phyloP scores from a whole-genome alignment of 2,797 vertebrate species.

The Chiroxiphia lanceolata region DNA sequence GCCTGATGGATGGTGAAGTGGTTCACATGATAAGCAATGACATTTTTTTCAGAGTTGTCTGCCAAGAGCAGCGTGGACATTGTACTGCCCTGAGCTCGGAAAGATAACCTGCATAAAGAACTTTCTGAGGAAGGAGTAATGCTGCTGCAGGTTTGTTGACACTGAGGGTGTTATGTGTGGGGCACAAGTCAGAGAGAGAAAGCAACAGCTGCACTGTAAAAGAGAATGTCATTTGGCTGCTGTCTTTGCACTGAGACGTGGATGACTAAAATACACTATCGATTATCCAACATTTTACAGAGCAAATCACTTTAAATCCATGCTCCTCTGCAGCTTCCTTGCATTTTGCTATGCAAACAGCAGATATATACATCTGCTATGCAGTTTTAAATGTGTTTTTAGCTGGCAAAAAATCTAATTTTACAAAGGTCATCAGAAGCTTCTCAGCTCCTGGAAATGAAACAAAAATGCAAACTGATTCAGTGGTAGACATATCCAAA shows the following conservation, averaged over 20 bases:
- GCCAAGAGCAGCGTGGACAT: rapidly evolving
- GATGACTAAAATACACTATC: not conserved
- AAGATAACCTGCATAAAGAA: not conserved
- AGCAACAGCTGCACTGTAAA: not conserved
- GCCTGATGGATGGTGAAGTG: not conserved
- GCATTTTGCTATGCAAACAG: not conserved
- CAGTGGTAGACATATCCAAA: not conserved
- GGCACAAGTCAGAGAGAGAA: not conserved
- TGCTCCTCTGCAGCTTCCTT: not conserved
- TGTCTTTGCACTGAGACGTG: not conserved
- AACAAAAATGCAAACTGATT: not conserved
- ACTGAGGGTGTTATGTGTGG: not conserved
- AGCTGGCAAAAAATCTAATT: not conserved
- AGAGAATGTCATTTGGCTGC: not conserved
- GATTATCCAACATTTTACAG: not conserved
- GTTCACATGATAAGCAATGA: not conserved
- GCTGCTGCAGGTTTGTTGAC: not conserved
- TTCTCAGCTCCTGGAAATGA: not conserved
- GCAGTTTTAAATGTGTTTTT: not conserved
- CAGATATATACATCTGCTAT: not conserved
- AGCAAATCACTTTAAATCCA: not conserved
- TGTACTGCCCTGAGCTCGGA: not conserved
- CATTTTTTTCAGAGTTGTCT: not conserved
- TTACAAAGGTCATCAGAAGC: not conserved
- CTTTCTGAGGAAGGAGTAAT: not conserved